Percentiles rank a stretch among this genome's conserved stretches.
Evolutionary conservation across 2,797 vertebrate species (phyloP).

Genomic region (Malurus leucopterus): DNA sequence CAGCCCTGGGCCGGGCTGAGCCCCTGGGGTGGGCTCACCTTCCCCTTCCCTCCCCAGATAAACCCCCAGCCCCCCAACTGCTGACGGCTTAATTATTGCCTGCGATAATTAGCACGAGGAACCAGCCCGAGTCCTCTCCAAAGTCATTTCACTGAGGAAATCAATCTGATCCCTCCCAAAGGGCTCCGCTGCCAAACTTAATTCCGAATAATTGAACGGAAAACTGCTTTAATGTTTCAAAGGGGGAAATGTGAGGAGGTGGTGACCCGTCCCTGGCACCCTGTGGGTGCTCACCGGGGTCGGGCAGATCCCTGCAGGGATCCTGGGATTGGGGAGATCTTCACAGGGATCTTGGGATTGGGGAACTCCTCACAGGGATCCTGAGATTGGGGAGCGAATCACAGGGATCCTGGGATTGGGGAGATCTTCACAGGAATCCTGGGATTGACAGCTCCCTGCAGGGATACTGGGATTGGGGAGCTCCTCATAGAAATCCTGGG

Average conservation of each 20-base stretch:
- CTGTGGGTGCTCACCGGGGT: not conserved
- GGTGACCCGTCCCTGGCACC: not conserved
- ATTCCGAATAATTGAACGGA: slow-evolving; percentile 51
- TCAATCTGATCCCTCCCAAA: slow-evolving; percentile 58
- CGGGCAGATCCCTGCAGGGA: accelerated
- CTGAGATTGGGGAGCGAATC: accelerated
- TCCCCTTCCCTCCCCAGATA: slow-evolving; percentile 27
- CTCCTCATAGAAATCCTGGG: too few species aligned
- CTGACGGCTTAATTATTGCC: slow-evolving; percentile 59
- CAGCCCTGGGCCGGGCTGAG: not conserved
- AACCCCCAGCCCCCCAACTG: slow-evolving; percentile 10
- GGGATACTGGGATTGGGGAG: accelerated
- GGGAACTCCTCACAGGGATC: accelerated
- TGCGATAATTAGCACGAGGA: slow-evolving; percentile 50
- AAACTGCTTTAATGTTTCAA: slow-evolving; percentile 24
- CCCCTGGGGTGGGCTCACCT: slow-evolving; percentile 36
- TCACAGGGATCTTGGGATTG: accelerated
- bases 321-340: accelerated
- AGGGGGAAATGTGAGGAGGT: not conserved
- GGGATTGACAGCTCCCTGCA: too few species aligned
- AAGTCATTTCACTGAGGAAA: slow-evolving; percentile 62
- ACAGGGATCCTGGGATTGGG: not conserved
- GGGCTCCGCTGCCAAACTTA: slow-evolving; percentile 57
- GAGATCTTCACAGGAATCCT: accelerated
- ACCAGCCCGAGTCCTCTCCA: slow-evolving; percentile 38